A percentile compares a stretch with the other conserved stretches of the same genome.
Conservation (phyloP, 2,113 vertebrate species). For the Dromiciops gliroides region DNA sequence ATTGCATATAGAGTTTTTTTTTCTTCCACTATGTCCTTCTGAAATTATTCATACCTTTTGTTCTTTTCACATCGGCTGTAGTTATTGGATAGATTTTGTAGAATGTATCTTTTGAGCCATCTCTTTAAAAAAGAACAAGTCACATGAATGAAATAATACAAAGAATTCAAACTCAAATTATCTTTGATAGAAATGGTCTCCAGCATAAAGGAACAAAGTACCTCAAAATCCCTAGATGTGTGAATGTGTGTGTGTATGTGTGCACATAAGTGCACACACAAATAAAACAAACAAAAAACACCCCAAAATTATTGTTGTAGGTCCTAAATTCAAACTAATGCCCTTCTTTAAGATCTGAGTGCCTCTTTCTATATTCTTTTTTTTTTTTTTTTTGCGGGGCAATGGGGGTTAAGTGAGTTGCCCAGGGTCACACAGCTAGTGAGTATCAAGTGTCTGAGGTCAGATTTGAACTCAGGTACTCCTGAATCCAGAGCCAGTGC, state of each 20-base stretch:
- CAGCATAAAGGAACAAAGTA: background rate
- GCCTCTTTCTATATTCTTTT: no score
- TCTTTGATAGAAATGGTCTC: background rate
- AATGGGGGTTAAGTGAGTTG: no score
- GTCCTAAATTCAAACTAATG: no score
- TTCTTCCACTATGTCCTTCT: background rate
- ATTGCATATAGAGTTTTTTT: background rate
- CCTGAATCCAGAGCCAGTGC: no score
- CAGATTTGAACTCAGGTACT: no score
- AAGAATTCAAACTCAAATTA: constrained; percentile 3
- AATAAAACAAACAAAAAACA: background rate
- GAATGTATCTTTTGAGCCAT: background rate
- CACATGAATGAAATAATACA: background rate
- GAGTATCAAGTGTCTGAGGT: no score
- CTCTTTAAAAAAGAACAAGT: background rate
- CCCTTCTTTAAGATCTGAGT: no score
- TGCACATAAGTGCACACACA: background rate
- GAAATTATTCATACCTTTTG: background rate
- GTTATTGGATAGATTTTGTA: background rate
- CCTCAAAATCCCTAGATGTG: background rate
- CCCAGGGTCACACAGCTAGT: no score
- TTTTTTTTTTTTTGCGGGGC: no score
- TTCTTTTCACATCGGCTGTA: background rate
- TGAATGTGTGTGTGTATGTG: background rate
- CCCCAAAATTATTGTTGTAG: no score